A percentile compares a stretch with the other conserved stretches of the same genome.
Evolutionary conservation across 2,888 invertebrate species (phyloP).

Genomic region (Drosophila subquinaria): DNA sequence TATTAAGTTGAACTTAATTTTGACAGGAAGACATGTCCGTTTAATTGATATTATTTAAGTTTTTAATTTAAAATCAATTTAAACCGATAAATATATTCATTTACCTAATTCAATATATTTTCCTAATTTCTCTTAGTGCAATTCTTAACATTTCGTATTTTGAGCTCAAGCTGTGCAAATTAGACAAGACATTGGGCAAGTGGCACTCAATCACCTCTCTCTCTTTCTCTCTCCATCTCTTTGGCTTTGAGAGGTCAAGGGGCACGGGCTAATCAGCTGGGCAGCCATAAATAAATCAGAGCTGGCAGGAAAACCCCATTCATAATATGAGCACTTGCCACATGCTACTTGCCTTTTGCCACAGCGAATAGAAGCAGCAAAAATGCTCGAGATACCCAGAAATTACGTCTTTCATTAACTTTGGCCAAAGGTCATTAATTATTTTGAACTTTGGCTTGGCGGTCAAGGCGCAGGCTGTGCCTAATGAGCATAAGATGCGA

Average conservation of each 20-base stretch:
- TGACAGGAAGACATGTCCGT: too few relatives aligned
- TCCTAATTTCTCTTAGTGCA: not conserved
- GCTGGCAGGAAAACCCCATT: conserved; percentile 32
- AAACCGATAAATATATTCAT: too few relatives aligned
- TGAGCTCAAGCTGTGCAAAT: conserved; percentile 55
- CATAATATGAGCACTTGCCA: conserved; percentile 40
- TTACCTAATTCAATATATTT: too few relatives aligned
- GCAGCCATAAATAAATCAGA: conserved; percentile 77
- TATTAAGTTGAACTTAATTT: too few relatives aligned
- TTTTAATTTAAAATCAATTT: too few relatives aligned
- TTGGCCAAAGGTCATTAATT: conserved; percentile 83
- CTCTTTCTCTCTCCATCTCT: not conserved
- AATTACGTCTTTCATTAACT: conserved; percentile 84
- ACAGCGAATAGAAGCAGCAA: conserved; percentile 3
- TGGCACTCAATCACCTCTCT: conserved; percentile 60
- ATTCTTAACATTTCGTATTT: not conserved
- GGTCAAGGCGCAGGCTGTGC: conserved; percentile 77
- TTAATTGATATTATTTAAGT: too few relatives aligned
- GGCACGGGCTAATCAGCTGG: conserved; percentile 64
- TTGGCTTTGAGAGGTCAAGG: conserved; percentile 53
- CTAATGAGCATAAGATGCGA: conserved; percentile 78
- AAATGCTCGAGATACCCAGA: conserved; percentile 50
- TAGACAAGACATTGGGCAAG: conserved; percentile 66
- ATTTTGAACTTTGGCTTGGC: conserved; percentile 81
- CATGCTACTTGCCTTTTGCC: conserved; percentile 12